Base-by-base conservation (phyloP, 2,113 vertebrate species). In the Corythoichthys haematopterus region DNA sequence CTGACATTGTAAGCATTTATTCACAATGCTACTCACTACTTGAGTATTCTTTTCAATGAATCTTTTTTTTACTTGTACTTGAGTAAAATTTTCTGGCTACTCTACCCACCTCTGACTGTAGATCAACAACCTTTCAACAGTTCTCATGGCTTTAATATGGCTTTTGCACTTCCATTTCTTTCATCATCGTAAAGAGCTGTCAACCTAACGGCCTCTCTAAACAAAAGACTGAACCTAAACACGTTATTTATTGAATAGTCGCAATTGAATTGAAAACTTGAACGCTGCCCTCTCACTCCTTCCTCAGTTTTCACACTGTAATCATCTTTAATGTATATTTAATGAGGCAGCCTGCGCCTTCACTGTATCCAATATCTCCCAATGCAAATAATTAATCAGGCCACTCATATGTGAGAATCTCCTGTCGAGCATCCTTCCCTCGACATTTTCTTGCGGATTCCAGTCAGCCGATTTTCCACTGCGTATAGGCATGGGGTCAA, bases 361-460 rank as follows among this genome's bases (percentile, higher is more conserved):
- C 75, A 74, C 38, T 33, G 53, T 56, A 56, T 56, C 53, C 11
- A 56, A 14, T 56, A 56, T 56, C 20, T 1, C 28, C 28, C 3
- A 35, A 13, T 56, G 33, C 53, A 35, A 56, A 56, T 56, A 56
- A 56, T 56, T 12, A 11, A 56, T 56, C 53, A 35, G 53, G 28
- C 6, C 28, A 14, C 28, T 11, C 20, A 10, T 28, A 33, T 55
- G 28, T 4, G 12, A 33, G 28, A 56, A 35, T 56, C 47, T 33
- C 40, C 38, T 2, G 20, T 64, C 47, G 64, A 70, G 64, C 67
- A 64, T 78, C 68, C 75, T 80, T 64, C 71, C 28, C 15, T 68
- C 77, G 80, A 85, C 81, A 76, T 80, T 80, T 82, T 78, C 73
- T 66, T 61, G 70, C 74, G 70, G 72, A 75, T 85, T 78, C 62